Conservation (phyloP, 2,797 vertebrate species). For the Pipistrellus pygmaeus region DNA sequence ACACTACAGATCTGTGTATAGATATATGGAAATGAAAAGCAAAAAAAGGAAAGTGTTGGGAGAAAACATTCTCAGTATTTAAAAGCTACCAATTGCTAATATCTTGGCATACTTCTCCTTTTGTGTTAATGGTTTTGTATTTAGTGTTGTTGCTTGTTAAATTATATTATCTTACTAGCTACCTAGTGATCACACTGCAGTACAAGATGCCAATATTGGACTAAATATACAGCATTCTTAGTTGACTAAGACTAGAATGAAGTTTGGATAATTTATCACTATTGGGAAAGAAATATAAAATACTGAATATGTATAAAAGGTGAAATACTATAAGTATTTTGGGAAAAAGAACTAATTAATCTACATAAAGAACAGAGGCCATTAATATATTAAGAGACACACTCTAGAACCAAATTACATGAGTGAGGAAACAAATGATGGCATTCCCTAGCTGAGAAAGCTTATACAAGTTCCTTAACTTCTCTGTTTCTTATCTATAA, state of each 20-base stretch:
- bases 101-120: background rate
- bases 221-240: background rate
- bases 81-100: background rate
- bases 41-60: background rate
- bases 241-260: background rate
- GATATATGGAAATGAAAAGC: background rate
- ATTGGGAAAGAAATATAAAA: background rate
- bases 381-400: background rate
- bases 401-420: background rate
- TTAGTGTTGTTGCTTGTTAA: background rate
- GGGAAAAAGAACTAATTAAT: background rate
- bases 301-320: background rate
- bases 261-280: background rate
- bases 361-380: background rate
- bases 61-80: background rate
- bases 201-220: background rate
- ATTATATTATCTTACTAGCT: background rate
- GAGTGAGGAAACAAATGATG: background rate
- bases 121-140: background rate
- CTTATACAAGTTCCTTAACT: background rate
- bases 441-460: background rate
- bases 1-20: background rate
- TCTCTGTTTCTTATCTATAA: background rate
- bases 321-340: background rate
- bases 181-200: background rate